phyloP scores from a whole-genome alignment of 1,140 invertebrate genomes.

The Drosophila ambigua region DNA sequence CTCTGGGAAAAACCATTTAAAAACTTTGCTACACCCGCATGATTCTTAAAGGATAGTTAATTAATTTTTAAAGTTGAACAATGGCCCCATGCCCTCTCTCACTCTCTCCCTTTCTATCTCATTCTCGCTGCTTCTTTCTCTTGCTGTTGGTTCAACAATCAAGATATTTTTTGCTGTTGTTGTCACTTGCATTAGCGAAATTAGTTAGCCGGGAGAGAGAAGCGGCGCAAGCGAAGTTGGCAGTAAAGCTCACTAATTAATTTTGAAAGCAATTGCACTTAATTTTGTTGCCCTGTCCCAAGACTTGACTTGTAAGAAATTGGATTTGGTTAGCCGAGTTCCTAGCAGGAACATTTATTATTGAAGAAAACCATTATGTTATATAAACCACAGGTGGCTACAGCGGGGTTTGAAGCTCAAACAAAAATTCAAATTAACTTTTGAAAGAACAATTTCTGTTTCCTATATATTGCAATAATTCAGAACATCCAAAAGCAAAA shows the following conservation, averaged over 20 bases:
- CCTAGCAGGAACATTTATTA: not conserved
- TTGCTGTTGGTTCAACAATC: conserved; percentile 54
- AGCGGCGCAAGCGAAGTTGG: conserved; percentile 22
- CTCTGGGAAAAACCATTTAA: conserved; percentile 55
- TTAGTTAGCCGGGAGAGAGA: conserved; percentile 45
- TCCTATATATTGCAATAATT: too few species aligned
- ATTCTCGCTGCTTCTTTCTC: conserved; percentile 6
- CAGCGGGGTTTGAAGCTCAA: too few species aligned
- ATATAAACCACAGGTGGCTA: not conserved
- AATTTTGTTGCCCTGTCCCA: conserved; percentile 24
- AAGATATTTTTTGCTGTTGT: conserved; percentile 25
- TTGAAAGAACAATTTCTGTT: not conserved
- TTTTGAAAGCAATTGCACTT: conserved; percentile 57
- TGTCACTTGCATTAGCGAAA: conserved; percentile 78
- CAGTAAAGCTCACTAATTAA: conserved; percentile 65
- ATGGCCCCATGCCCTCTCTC: conserved; percentile 12
- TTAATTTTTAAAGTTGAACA: conserved; percentile 80
- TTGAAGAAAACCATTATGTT: too few species aligned
- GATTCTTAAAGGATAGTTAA: conserved; percentile 76
- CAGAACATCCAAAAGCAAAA: not conserved
- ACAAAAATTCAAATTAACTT: conserved; percentile 29
- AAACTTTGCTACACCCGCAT: conserved; percentile 36
- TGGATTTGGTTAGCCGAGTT: conserved; percentile 12
- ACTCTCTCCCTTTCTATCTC: not conserved
- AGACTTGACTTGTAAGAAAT: conserved; percentile 19